A percentile compares a stretch with the other conserved stretches of the same genome.
These are phyloP conservation scores for Aporophyla nigra DNA, from an alignment of 2,888 invertebrate genomes.

Conservation along the genomic window DNA sequence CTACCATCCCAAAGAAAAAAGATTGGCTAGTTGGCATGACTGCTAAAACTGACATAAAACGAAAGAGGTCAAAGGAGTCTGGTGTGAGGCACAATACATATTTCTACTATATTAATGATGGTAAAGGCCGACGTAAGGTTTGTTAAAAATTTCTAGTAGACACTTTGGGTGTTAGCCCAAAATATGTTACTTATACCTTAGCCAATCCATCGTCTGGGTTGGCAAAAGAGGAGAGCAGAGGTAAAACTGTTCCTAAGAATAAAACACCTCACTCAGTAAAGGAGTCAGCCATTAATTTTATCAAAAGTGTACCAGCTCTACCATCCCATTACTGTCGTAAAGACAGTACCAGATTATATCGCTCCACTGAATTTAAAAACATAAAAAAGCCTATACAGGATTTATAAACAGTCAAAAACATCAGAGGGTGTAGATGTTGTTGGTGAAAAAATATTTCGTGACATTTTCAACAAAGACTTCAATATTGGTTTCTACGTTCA, in stretches of 20 bases:
- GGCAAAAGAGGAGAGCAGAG: too few relatives aligned
- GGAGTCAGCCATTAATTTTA: conserved; percentile 29
- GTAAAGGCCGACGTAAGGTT: conserved; percentile 39
- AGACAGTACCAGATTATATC: conserved; percentile 40
- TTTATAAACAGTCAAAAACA: conserved; percentile 7
- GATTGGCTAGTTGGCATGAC: too few relatives aligned
- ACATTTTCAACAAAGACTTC: neutral
- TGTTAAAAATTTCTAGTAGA: conserved; percentile 29
- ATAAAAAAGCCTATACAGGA: neutral
- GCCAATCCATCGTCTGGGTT: too few relatives aligned
- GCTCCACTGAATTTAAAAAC: conserved; percentile 37
- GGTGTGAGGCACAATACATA: conserved; percentile 19
- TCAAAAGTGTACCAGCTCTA: conserved; percentile 39
- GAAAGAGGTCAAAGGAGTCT: conserved; percentile 17
- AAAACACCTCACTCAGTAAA: conserved; percentile 14
- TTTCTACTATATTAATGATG: conserved; percentile 47
- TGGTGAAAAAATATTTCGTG: conserved; percentile 12
- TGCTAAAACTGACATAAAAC: neutral
- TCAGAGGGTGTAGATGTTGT: neutral
- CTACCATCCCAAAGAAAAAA: too few relatives aligned
- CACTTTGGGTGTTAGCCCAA: conserved; percentile 29
- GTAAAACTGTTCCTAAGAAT: too few relatives aligned
- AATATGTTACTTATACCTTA: conserved; percentile 1
- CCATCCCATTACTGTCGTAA: conserved; percentile 49
- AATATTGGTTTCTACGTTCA: conserved; percentile 49